phyloP scores from a whole-genome alignment of 2,113 vertebrate genomes.

The Abramis brama region DNA sequence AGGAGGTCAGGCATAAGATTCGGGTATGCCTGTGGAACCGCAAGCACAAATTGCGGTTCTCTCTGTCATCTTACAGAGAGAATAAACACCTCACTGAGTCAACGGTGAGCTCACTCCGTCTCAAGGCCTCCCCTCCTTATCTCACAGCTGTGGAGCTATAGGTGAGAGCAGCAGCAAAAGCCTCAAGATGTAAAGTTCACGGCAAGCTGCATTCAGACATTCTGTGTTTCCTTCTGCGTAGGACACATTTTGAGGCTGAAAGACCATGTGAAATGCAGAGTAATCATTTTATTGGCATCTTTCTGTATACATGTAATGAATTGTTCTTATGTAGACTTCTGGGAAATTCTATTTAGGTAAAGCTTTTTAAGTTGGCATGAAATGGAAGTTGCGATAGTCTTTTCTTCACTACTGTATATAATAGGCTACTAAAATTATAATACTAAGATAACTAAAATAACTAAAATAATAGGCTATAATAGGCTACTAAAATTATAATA shows the following conservation, averaged over 20 bases:
- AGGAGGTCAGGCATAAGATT: conserved; percentile 1
- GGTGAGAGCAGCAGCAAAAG: conserved; percentile 9
- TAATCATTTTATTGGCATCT: not conserved
- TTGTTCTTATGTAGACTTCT: not conserved
- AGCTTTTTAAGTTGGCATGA: not conserved
- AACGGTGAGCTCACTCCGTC: conserved; percentile 6
- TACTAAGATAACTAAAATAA: too few species aligned
- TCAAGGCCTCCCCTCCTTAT: not conserved
- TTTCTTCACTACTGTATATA: too few species aligned
- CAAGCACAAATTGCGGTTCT: conserved; percentile 3
- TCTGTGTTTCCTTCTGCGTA: not conserved
- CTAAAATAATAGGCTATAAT: too few species aligned
- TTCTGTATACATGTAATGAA: not conserved
- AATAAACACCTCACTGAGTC: conserved; percentile 17
- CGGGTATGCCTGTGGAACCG: not conserved
- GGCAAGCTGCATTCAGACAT: not conserved
- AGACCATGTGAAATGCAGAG: not conserved
- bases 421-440: too few species aligned
- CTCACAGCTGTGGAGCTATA: conserved; percentile 19
- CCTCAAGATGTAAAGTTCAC: conserved; percentile 1
- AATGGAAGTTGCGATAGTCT: too few species aligned
- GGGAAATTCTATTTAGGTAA: not conserved
- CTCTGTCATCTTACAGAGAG: not conserved
- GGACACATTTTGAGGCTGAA: not conserved
- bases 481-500: too few species aligned